These are phyloP conservation scores for Lepilemur septentrionalis DNA, from an alignment of 2,797 vertebrate species.

Conservation along the genomic window DNA sequence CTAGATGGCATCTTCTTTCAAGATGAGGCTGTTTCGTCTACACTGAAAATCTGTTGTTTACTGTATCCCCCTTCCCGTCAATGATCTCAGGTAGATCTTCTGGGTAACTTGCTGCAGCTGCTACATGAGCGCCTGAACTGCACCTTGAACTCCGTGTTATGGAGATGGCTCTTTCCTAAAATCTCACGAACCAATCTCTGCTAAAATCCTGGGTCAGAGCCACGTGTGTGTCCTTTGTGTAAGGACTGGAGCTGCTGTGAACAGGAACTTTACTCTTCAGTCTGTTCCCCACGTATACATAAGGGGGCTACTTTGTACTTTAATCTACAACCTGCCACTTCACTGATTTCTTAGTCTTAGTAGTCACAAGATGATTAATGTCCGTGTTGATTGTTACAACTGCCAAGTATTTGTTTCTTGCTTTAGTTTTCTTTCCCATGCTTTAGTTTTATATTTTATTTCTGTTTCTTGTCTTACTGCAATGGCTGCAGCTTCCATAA, in stretches of 20 bases:
- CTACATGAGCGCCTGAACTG: not conserved
- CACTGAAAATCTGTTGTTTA: not conserved
- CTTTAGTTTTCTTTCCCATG: not conserved
- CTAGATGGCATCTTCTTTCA: not conserved
- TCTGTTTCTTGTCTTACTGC: not conserved
- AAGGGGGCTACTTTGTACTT: not conserved
- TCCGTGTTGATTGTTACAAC: not conserved
- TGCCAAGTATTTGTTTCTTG: not conserved
- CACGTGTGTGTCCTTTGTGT: too few relatives aligned
- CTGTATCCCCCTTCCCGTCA: not conserved
- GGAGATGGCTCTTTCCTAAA: too few relatives aligned
- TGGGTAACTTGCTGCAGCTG: not conserved
- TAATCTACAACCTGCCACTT: not conserved
- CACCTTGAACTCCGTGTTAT: too few relatives aligned
- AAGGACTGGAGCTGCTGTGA: fast-evolving
- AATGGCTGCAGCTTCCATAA: not conserved
- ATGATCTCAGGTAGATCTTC: not conserved
- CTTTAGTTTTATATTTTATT: not conserved
- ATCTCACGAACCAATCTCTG: too few relatives aligned
- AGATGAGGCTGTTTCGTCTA: not conserved
- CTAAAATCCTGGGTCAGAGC: not conserved
- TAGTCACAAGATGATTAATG: not conserved
- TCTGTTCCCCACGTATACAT: fast-evolving
- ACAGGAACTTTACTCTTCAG: fast-evolving
- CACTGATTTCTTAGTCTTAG: not conserved